Percentiles rank a stretch among this genome's conserved stretches.
Conservation (phyloP, 2,113 vertebrate genomes). For the Forbesichthys agassizii region DNA sequence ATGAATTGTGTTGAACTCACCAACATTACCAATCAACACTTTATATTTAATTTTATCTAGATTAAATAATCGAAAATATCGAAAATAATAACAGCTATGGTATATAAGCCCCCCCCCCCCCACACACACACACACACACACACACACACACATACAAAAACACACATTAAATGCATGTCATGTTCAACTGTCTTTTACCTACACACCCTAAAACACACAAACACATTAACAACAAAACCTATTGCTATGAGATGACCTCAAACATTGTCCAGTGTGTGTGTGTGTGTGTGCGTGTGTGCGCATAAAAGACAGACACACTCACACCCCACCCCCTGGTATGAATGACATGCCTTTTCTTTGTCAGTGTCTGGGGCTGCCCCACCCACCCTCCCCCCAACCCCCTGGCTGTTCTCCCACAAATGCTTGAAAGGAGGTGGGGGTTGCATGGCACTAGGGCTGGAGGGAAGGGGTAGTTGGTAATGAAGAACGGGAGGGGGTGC, state of each 20-base stretch:
- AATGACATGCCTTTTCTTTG: constrained; percentile 1
- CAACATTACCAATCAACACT: too few relatives aligned
- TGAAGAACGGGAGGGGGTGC: constrained; percentile 21
- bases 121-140: constrained; percentile 9
- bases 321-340: constrained; percentile 1
- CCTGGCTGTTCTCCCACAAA: constrained; percentile 37
- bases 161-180: neutral
- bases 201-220: constrained; percentile 1
- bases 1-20: constrained; percentile 1
- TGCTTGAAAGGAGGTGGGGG: constrained; percentile 22
- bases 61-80: too few relatives aligned
- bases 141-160: neutral
- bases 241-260: constrained; percentile 9
- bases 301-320: neutral
- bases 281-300: neutral
- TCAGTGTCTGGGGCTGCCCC: neutral
- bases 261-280: constrained; percentile 1
- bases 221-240: constrained; percentile 2
- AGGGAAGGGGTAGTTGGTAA: constrained; percentile 12
- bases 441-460: neutral
- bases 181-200: neutral
- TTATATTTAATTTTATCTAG: too few relatives aligned
- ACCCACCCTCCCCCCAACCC: constrained; percentile 12
- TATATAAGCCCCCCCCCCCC: too few relatives aligned
- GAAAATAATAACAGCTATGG: too few relatives aligned